A percentile compares a stretch with the other conserved stretches of the same genome.
Evolutionary conservation across 92 coral and sea anemone genomes (phyloP).

Genomic region (Ricordea florida): DNA sequence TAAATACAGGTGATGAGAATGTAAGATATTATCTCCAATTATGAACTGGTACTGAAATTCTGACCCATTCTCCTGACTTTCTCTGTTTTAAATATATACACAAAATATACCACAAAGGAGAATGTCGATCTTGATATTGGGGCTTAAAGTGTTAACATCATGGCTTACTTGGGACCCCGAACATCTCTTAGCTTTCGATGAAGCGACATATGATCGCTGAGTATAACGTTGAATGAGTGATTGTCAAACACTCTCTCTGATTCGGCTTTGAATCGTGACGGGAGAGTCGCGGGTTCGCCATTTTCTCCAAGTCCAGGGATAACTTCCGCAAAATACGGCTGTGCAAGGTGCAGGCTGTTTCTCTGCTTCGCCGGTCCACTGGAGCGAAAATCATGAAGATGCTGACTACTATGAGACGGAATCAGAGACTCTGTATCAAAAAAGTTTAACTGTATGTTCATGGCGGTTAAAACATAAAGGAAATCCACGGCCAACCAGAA

Average conservation of each 20-base stretch:
- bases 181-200: constrained; percentile 74
- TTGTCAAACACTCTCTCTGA: constrained; percentile 74
- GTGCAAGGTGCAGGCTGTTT: neutral
- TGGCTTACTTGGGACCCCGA: constrained; percentile 88
- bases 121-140: no score
- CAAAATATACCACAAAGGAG: neutral
- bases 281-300: constrained; percentile 74
- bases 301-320: constrained; percentile 78
- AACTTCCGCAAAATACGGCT: constrained; percentile 24
- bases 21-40: no score
- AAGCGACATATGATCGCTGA: constrained; percentile 77
- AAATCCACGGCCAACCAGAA: constrained; percentile 88
- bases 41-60: no score
- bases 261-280: constrained; percentile 55
- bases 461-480: constrained; percentile 58
- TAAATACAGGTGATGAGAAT: no score
- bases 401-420: constrained; percentile 18
- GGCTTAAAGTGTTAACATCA: neutral
- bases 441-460: constrained; percentile 69
- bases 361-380: neutral
- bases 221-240: constrained; percentile 84
- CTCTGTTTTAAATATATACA: no score
- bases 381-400: neutral
- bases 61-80: no score
- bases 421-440: constrained; percentile 65